Evolutionary conservation across 1,140 invertebrate species (phyloP).

Genomic region (Rhopalosiphum maidis): DNA sequence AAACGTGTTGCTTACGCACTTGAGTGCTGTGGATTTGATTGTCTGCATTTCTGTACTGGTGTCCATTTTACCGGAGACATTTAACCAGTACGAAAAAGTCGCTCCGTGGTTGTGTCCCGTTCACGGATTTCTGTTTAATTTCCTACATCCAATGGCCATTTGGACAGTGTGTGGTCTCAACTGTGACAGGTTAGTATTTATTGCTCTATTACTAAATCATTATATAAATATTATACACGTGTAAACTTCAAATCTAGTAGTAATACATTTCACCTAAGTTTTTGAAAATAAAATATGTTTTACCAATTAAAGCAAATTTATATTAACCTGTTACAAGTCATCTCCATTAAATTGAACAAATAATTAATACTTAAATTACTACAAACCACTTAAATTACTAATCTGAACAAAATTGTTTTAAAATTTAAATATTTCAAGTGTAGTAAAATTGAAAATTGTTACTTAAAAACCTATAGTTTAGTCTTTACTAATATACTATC

Average conservation of each 20-base stretch:
- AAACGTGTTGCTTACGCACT: slow-evolving; percentile 74
- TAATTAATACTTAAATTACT: no score
- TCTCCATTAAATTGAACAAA: background rate
- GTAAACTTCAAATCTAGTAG: background rate
- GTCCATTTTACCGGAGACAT: slow-evolving; percentile 65
- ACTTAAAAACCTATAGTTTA: background rate
- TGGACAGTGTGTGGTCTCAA: slow-evolving; percentile 83
- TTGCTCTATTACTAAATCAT: background rate
- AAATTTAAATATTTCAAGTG: background rate
- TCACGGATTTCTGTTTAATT: slow-evolving; percentile 72
- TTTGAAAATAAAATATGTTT: background rate
- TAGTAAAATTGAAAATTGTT: background rate
- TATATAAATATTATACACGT: background rate
- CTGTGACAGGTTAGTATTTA: slow-evolving; percentile 71
- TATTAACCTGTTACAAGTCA: background rate
- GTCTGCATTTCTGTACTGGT: slow-evolving; percentile 70
- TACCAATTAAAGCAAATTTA: background rate
- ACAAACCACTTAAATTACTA: background rate
- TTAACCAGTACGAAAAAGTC: slow-evolving; percentile 62
- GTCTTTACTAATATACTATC: background rate
- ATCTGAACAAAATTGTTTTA: background rate
- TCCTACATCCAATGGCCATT: slow-evolving; percentile 75
- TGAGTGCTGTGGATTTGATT: slow-evolving; percentile 72
- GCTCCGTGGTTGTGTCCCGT: slow-evolving; percentile 68
- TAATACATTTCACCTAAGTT: background rate